phyloP scores from a whole-genome alignment of 2,113 vertebrate genomes.

The Myanophis thanlyinensis region DNA sequence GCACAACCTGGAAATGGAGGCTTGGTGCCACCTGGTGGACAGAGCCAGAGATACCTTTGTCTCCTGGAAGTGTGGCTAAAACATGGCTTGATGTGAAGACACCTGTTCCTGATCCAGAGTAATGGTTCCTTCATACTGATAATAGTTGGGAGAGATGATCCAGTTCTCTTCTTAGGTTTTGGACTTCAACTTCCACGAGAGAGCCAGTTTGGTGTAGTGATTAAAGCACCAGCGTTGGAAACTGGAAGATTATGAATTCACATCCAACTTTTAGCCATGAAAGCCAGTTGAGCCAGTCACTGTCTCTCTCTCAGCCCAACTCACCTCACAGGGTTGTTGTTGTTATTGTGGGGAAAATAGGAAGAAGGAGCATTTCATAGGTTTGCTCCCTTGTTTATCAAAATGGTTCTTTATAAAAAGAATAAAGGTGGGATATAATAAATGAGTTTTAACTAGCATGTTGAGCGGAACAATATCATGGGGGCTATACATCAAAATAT shows the following conservation, averaged over 20 bases:
- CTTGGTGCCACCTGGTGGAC: not conserved
- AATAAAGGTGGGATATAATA: not conserved
- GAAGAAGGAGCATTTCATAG: not conserved
- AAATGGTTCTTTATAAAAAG: not conserved
- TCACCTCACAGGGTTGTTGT: not conserved
- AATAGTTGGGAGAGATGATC: not conserved
- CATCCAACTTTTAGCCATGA: not conserved
- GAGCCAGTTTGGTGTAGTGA: not conserved
- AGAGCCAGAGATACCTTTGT: not conserved
- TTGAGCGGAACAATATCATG: not conserved
- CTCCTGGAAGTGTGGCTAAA: not conserved
- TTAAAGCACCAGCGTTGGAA: not conserved
- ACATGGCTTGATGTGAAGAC: not conserved
- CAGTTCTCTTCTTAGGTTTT: not conserved
- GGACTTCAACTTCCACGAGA: not conserved
- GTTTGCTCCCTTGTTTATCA: not conserved
- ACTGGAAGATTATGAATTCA: not conserved
- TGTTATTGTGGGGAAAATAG: not conserved
- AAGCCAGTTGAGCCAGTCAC: not conserved
- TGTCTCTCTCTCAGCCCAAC: not conserved
- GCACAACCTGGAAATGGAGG: not conserved
- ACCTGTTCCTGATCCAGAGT: no score
- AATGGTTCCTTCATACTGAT: not conserved
- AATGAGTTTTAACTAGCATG: not conserved
- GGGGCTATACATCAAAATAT: not conserved